Conservation (phyloP, 2,888 invertebrate genomes). For the Nymphalis urticae region DNA sequence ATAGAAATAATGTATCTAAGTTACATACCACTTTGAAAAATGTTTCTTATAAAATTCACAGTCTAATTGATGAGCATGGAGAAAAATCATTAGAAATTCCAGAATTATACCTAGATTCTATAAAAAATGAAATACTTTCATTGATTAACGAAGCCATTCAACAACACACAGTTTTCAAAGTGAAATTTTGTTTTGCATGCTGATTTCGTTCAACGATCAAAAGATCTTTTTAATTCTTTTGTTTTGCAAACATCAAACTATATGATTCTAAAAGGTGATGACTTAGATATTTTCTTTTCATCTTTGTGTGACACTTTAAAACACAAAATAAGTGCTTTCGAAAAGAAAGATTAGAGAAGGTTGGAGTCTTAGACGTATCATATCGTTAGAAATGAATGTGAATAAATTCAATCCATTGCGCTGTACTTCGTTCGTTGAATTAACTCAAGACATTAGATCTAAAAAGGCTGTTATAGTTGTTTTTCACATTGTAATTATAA, state of each 20-base stretch:
- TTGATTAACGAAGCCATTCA: too few species aligned
- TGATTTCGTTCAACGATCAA: constrained; percentile 7
- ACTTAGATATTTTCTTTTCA: too few species aligned
- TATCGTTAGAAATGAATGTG: constrained; percentile 61
- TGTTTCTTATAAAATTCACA: too few species aligned
- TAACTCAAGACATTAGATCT: neutral
- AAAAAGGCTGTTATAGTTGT: constrained; percentile 12
- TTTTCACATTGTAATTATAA: too few species aligned
- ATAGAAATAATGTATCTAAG: too few species aligned
- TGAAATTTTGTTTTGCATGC: neutral
- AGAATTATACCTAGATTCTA: too few species aligned
- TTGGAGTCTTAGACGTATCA: constrained; percentile 42
- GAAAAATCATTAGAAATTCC: too few species aligned
- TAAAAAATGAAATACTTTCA: too few species aligned
- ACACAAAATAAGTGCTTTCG: constrained; percentile 11
- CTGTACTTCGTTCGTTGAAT: neutral
- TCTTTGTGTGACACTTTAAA: too few species aligned
- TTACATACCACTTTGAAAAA: too few species aligned
- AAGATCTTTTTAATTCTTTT: neutral
- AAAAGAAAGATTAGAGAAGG: neutral
- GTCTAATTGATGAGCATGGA: too few species aligned
- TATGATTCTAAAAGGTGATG: neutral
- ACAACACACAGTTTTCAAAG: too few species aligned
- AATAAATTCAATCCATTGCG: constrained; percentile 47
- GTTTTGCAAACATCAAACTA: constrained; percentile 11